These are phyloP conservation scores for Pangasius macronema DNA, from an alignment of 2,797 vertebrate species.

Conservation along the genomic window DNA sequence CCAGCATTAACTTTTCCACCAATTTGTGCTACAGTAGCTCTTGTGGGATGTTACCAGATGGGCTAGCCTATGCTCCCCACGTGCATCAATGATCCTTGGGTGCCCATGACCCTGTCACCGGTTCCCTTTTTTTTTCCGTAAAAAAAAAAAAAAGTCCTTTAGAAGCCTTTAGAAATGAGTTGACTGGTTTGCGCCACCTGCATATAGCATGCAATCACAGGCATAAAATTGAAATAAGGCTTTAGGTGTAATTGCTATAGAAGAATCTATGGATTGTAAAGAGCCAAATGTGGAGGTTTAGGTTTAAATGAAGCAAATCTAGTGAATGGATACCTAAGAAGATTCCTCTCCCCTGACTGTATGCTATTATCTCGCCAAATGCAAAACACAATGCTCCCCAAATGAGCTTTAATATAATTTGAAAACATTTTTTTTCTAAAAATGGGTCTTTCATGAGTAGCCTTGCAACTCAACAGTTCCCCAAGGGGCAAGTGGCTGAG, in stretches of 20 bases:
- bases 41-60: too few species aligned
- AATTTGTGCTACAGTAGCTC: too few species aligned
- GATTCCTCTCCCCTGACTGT: not conserved
- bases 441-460: not conserved
- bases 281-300: not conserved
- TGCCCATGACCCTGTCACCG: too few species aligned
- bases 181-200: not conserved
- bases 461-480: slow-evolving; percentile 13
- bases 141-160: too few species aligned
- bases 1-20: too few species aligned
- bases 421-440: slow-evolving; percentile 7
- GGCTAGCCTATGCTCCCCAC: too few species aligned
- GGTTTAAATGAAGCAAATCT: not conserved
- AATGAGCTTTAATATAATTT: slow-evolving; percentile 20
- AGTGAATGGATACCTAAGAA: not conserved
- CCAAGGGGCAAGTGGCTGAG: not conserved
- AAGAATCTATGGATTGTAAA: not conserved
- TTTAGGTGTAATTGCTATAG: slow-evolving; percentile 2
- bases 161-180: not conserved
- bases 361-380: not conserved
- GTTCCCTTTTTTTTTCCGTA: not conserved
- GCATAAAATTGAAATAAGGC: not conserved
- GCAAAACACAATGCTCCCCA: not conserved
- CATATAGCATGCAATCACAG: not conserved
- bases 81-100: too few species aligned